Evolutionary conservation across 2,113 vertebrate genomes (phyloP).

Genomic region (Malurus elegans): DNA sequence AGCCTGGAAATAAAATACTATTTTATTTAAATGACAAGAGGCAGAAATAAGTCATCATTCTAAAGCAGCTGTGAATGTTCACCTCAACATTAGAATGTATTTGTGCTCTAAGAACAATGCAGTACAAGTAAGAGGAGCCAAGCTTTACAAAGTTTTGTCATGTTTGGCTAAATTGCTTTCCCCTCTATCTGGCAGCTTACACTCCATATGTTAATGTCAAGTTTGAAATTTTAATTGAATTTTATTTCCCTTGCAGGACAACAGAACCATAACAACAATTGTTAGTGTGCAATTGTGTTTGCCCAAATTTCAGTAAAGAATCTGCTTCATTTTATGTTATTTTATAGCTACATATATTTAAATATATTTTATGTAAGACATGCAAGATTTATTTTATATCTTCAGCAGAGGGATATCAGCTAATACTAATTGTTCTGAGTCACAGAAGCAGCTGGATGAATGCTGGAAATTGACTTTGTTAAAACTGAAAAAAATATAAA

Average conservation of each 20-base stretch:
- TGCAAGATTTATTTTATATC: background rate
- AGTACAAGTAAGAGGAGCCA: background rate
- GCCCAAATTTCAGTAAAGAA: background rate
- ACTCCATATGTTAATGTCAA: rapidly evolving
- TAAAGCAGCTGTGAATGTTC: background rate
- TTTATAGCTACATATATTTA: background rate
- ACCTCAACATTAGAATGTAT: background rate
- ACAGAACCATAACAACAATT: background rate
- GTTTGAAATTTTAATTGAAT: background rate
- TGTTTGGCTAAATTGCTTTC: background rate
- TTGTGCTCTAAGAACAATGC: background rate
- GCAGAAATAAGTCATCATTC: background rate
- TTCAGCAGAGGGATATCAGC: background rate
- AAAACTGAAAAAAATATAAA: background rate
- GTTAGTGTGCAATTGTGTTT: background rate
- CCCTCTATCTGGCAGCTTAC: background rate
- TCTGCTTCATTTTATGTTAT: background rate
- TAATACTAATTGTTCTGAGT: background rate
- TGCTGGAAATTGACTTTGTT: background rate
- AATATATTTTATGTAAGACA: background rate
- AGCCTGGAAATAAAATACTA: background rate
- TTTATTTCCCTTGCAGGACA: background rate
- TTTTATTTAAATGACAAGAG: background rate
- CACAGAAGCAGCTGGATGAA: background rate
- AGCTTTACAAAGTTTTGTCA: background rate